These are phyloP conservation scores for Cardinalis cardinalis DNA, from an alignment of 2,113 vertebrate genomes.

Conservation along the genomic window DNA sequence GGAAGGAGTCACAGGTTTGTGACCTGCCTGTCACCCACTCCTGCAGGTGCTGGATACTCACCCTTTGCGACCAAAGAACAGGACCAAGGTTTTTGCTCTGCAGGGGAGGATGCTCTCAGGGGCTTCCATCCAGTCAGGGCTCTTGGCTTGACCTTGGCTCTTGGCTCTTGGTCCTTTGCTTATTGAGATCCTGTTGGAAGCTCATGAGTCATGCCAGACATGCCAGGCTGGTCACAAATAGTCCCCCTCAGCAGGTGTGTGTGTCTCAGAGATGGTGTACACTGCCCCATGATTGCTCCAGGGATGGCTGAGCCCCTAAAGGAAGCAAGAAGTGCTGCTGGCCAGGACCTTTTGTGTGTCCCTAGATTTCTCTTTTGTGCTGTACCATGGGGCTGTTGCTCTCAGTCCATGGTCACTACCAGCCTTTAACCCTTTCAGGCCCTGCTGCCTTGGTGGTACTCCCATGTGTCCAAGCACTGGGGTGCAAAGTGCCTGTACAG, in stretches of 20 bases:
- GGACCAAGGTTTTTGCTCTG: background rate
- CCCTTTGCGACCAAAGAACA: background rate
- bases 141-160: background rate
- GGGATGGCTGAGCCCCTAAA: fast-evolving
- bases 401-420: background rate
- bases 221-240: background rate
- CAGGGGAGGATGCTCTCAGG: background rate
- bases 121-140: background rate
- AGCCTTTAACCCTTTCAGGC: background rate
- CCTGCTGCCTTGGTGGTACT: background rate
- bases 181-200: background rate
- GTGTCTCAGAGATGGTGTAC: background rate
- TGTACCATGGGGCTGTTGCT: background rate
- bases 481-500: background rate
- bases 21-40: background rate
- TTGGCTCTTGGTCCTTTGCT: background rate
- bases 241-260: background rate
- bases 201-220: background rate
- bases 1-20: background rate
- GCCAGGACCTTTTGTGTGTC: background rate
- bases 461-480: background rate
- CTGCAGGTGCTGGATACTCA: background rate
- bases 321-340: background rate
- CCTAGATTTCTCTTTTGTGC: background rate
- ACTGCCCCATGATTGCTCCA: background rate